Percentiles rank a stretch among this genome's conserved stretches.
These are phyloP conservation scores for Karalla daura DNA, from an alignment of 2,797 vertebrate species.

Conservation along the genomic window DNA sequence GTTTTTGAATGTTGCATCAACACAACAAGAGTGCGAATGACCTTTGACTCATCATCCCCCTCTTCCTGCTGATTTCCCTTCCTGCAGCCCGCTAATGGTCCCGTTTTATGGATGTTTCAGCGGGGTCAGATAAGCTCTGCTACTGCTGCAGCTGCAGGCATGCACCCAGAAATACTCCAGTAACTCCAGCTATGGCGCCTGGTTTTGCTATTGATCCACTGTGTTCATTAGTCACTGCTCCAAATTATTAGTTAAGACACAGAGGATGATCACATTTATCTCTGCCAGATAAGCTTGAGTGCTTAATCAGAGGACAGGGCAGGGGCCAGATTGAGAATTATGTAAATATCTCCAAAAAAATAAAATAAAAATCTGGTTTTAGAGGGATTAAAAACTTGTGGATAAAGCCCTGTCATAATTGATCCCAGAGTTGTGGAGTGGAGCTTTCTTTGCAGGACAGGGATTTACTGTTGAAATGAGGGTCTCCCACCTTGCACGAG, in stretches of 20 bases:
- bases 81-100: neutral
- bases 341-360: slow-evolving; percentile 14
- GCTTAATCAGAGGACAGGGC: slow-evolving; percentile 37
- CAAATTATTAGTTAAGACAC: slow-evolving; percentile 48
- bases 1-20: no score
- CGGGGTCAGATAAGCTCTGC: slow-evolving; percentile 36
- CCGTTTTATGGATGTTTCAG: slow-evolving; percentile 6
- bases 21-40: neutral
- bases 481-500: slow-evolving; percentile 4
- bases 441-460: slow-evolving; percentile 13
- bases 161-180: slow-evolving; percentile 23
- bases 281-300: slow-evolving; percentile 38
- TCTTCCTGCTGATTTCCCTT: slow-evolving; percentile 7
- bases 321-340: neutral
- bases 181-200: slow-evolving; percentile 17
- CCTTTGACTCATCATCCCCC: neutral
- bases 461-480: slow-evolving; percentile 48
- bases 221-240: slow-evolving; percentile 47
- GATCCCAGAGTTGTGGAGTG: slow-evolving; percentile 36
- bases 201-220: slow-evolving; percentile 50
- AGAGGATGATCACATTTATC: slow-evolving; percentile 26
- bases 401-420: slow-evolving; percentile 40
- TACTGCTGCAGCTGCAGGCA: slow-evolving; percentile 13
- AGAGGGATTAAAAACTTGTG: slow-evolving; percentile 7
- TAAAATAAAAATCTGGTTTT: neutral